Base-by-base conservation (phyloP, 2,888 invertebrate species). In the Pollenia amentaria region DNA sequence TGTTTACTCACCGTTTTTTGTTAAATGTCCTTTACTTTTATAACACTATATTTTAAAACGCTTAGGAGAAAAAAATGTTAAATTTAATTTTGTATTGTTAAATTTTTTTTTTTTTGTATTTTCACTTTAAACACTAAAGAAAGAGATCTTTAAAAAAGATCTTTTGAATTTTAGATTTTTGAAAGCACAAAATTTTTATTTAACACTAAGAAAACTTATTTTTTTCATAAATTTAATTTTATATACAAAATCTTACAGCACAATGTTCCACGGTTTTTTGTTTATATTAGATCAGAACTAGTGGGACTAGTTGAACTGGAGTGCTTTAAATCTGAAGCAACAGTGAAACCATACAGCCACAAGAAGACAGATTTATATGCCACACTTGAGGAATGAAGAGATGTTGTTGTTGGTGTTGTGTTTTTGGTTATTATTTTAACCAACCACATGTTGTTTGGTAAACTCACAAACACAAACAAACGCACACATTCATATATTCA, bases 301-400 rank as follows among this genome's bases (percentile, higher is more conserved):
- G n/a, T 29, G 80, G 53, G 18, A n/a, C 46, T 48, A 64, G 46
- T 60, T 78, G 89, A 89, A 91, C 90, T 92, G 90, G 91, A 91
- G 90, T 88, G 90, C 88, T 91, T 89, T 90, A 87, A 89, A 89
- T 90, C 90, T 91, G 90, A 92, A 91, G 89, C 89, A 91, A 90
- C 89, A 92, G 91, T 92, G 92, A 91, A 91, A 90, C 87, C 89
- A 89, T 87, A 85, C 88, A 77, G 87, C 88, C 84, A 87, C 90
- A 89, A 89, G 90, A 89, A 89, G 89, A 89, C 84, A 89, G 91
- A 92, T 92, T 92, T 92, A 92, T 92, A 92, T 89, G 90, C 89
- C 65, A 81, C 65, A 83, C 65, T 80, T 75, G 40, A 64, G 51
- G 62, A 70, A 53, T 55, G 44, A 70, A 67, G 62, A 29, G 51